A percentile compares a stretch with the other conserved stretches of the same genome.
phyloP scores from a whole-genome alignment of 2,888 invertebrate genomes.

The Rotaria socialis region DNA sequence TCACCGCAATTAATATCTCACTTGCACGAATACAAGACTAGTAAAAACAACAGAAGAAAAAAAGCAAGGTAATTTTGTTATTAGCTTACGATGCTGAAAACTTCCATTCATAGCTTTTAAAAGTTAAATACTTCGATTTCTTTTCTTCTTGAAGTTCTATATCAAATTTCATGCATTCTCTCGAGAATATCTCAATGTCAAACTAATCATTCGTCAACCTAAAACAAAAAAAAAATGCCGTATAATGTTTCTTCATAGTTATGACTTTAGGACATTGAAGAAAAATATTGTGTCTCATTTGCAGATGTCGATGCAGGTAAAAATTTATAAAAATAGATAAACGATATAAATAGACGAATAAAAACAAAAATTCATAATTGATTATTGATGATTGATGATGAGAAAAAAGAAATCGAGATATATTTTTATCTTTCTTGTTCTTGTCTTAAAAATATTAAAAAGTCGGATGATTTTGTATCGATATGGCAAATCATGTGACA shows the following conservation, averaged over 20 bases:
- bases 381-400: no score
- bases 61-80: not conserved
- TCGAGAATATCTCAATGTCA: constrained; percentile 6
- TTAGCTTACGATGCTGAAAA: not conserved
- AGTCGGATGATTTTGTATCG: no score
- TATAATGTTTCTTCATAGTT: not conserved
- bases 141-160: not conserved
- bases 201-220: not conserved
- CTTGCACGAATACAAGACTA: not conserved
- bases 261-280: not conserved
- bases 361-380: no score
- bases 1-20: not conserved
- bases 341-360: no score
- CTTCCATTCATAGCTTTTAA: not conserved
- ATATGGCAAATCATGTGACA: no score
- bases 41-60: not conserved
- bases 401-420: not conserved
- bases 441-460: not conserved
- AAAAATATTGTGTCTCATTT: not conserved
- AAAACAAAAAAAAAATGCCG: not conserved
- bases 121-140: not conserved
- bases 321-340: not conserved
- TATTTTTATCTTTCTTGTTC: not conserved
- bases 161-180: not conserved
- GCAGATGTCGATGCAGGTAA: not conserved